A percentile compares a stretch with the other conserved stretches of the same genome.
Conservation (phyloP, 53 echinoderm and acorn worm species). For the Paracentrotus lividus region DNA sequence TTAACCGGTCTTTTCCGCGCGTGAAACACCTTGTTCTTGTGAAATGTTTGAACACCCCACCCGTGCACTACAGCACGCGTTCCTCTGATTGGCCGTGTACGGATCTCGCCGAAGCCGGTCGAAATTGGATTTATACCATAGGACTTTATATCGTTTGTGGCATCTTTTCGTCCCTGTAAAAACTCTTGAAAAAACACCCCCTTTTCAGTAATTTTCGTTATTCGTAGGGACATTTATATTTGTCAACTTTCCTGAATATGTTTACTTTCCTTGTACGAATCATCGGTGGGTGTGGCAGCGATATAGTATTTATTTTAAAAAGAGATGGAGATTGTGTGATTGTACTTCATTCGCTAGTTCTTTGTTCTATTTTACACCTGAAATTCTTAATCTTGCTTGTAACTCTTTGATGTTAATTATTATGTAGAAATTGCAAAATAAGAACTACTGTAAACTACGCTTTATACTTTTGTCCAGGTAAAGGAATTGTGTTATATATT, state of each 20-base stretch:
- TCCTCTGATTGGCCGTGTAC: neutral
- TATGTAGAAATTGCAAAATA: no score
- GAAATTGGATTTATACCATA: neutral
- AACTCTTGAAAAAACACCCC: neutral
- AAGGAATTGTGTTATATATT: no score
- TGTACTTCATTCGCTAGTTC: no score
- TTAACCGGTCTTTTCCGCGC: slow-evolving; percentile 5
- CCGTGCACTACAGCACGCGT: neutral
- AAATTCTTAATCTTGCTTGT: no score
- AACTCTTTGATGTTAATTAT: no score
- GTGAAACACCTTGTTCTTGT: slow-evolving; percentile 16
- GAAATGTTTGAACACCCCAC: neutral
- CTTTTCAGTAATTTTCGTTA: no score
- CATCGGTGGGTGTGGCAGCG: slow-evolving; percentile 3
- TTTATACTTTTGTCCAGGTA: no score
- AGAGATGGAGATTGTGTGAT: no score
- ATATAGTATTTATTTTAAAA: no score
- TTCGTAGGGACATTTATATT: neutral
- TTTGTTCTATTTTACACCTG: no score
- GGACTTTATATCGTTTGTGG: neutral
- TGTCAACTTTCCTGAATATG: neutral
- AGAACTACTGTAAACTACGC: no score
- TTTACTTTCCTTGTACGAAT: slow-evolving; percentile 11
- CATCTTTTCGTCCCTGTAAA: neutral
- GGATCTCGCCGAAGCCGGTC: neutral